These are phyloP conservation scores for Poliocrania exsul DNA, from an alignment of 2,797 vertebrate species.

Conservation along the genomic window DNA sequence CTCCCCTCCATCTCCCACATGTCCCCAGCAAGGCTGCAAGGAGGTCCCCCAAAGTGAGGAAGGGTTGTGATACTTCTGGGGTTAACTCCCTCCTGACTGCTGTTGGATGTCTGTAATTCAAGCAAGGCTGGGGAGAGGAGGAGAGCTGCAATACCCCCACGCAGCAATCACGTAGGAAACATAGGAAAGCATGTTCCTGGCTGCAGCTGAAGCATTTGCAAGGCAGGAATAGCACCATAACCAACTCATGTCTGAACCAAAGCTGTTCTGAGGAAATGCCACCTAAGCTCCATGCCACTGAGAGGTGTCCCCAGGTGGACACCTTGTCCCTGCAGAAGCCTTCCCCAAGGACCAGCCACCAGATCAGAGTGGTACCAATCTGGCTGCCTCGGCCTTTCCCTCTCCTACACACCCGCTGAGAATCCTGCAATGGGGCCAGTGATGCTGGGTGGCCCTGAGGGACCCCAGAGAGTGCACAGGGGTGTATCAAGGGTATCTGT, in stretches of 20 bases:
- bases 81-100: background rate
- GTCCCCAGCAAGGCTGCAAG: background rate
- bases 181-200: background rate
- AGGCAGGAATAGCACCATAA: background rate
- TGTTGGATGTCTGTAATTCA: background rate
- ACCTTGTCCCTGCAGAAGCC: background rate
- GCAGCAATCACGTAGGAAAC: background rate
- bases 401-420: accelerated
- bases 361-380: accelerated
- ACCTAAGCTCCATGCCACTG: no score
- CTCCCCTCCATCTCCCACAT: accelerated
- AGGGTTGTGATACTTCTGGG: background rate
- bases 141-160: background rate
- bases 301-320: background rate
- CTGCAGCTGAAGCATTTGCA: background rate
- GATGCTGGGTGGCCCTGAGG: constrained; percentile 1
- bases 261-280: background rate
- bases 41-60: background rate
- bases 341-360: background rate
- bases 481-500: background rate
- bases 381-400: background rate
- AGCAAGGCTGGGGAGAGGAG: background rate
- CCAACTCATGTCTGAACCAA: accelerated
- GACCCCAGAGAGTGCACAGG: accelerated
- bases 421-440: accelerated